Evolutionary conservation across 2,113 vertebrate species (phyloP), one percentile per base, ranked within the genome.

Genomic region (Cheilinus undulatus): DNA sequence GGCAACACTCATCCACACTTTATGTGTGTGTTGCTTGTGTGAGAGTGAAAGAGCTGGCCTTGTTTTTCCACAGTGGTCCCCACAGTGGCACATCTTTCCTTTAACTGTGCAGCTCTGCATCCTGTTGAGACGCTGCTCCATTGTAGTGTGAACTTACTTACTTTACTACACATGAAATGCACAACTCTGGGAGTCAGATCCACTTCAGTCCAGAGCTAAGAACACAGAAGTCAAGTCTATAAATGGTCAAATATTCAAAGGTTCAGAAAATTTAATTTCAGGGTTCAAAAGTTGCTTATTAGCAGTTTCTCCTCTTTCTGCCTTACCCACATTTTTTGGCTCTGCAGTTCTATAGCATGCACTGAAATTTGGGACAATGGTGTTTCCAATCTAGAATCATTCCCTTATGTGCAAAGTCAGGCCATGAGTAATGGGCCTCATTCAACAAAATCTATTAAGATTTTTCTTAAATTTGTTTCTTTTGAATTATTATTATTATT

Each of bases 1-100:
- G 14, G 83, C 84, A 86, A 83, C 81, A 69, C 73, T 73, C 77
- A 48, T 80, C 64, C 50, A 54, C 30, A 34, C 56, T 78, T 24
- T 76, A 13, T 71, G 60, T 76, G 58, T 78, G 67, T 63, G 28
- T 66, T 34, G 32, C n/a, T 26, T 58, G 40, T 61, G 30, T 10
- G 32, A 2, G 32, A 10, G 32, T 34, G 32, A 34, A 34, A 34
- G 32, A 56, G n/a, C 3, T 42, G 23, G 50, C n/a, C 36, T 77
- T 52, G 61, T 49, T 56, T 23, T 51, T 71, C 36, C 62, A 20
- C 63, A 17, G 59, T 27, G 53, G 27, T 73, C 51, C 23, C 57
- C 43, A 49, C 34, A 32, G 50, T 32, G 40, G 59, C 38, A 40
- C 40, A 57, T 49, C 38, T n/a, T 72, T n/a, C 12, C 15, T 26